These are phyloP conservation scores for Choristoneura fumiferana DNA, from an alignment of 1,140 invertebrate species.

Conservation along the genomic window DNA sequence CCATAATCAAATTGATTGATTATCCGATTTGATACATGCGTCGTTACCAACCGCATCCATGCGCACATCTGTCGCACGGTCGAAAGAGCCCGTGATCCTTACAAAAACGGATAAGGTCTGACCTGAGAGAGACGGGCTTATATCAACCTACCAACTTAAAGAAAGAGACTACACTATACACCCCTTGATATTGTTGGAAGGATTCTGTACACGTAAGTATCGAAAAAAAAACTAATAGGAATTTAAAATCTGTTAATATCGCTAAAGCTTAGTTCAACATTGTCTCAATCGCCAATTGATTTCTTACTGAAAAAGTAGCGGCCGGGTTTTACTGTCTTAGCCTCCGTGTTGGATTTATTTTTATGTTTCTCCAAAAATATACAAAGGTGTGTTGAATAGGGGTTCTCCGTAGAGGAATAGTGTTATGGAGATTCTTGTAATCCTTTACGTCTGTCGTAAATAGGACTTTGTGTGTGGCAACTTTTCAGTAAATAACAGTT, in stretches of 20 bases:
- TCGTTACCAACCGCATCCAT: slow-evolving; percentile 69
- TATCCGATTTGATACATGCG: slow-evolving; percentile 66
- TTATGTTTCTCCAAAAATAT: slow-evolving; percentile 13
- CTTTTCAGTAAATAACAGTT: slow-evolving; percentile 1
- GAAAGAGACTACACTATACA: slow-evolving; percentile 42
- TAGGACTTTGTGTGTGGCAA: slow-evolving; percentile 41
- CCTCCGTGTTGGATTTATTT: background rate
- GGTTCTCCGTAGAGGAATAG: slow-evolving; percentile 44
- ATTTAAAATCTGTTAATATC: slow-evolving; percentile 49
- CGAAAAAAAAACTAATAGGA: slow-evolving; percentile 45
- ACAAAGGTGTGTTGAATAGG: slow-evolving; percentile 19
- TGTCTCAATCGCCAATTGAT: background rate
- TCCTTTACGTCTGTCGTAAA: slow-evolving; percentile 53
- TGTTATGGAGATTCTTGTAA: slow-evolving; percentile 53
- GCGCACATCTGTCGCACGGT: slow-evolving; percentile 74
- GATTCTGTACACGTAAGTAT: slow-evolving; percentile 44
- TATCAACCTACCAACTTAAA: slow-evolving; percentile 22
- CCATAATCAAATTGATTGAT: slow-evolving; percentile 75
- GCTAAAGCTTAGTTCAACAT: slow-evolving; percentile 18
- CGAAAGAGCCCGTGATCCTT: slow-evolving; percentile 66
- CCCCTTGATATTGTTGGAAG: slow-evolving; percentile 54
- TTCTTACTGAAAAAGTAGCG: background rate
- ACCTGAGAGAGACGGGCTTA: slow-evolving; percentile 39
- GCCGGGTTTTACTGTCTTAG: background rate
- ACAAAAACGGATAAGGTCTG: slow-evolving; percentile 66